Conservation (phyloP, 2,113 vertebrate species). For the Piaya cayana region DNA sequence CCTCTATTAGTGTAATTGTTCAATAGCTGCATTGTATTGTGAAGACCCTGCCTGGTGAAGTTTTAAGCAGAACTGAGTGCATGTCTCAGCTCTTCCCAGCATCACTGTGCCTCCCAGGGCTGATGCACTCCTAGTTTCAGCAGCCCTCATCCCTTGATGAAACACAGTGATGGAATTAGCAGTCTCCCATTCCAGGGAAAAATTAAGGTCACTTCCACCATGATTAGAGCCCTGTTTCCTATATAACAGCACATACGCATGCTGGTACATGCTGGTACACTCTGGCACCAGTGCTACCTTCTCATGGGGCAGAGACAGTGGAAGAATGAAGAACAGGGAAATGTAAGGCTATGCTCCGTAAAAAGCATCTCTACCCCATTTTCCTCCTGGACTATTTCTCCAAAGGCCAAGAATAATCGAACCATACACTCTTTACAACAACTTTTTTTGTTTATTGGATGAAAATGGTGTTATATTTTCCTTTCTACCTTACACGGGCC, state of each 20-base stretch:
- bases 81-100: not conserved
- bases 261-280: not conserved
- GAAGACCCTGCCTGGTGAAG: not conserved
- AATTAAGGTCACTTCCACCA: not conserved
- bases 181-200: not conserved
- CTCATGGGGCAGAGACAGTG: not conserved
- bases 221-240: not conserved
- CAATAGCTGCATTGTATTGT: not conserved
- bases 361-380: not conserved
- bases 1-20: not conserved
- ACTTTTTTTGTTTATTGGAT: not conserved
- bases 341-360: not conserved
- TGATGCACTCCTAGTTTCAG: not conserved
- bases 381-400: not conserved
- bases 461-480: not conserved
- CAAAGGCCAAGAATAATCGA: not conserved
- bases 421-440: not conserved
- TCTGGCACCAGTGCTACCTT: not conserved
- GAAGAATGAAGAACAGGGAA: not conserved
- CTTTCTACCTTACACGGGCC: not conserved
- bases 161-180: not conserved
- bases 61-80: not conserved
- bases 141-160: rapidly evolving
- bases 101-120: rapidly evolving
- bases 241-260: not conserved